Percentiles rank a stretch among this genome's conserved stretches.
phyloP scores from a whole-genome alignment of 2,797 vertebrate genomes.

The Nothura maculosa region DNA sequence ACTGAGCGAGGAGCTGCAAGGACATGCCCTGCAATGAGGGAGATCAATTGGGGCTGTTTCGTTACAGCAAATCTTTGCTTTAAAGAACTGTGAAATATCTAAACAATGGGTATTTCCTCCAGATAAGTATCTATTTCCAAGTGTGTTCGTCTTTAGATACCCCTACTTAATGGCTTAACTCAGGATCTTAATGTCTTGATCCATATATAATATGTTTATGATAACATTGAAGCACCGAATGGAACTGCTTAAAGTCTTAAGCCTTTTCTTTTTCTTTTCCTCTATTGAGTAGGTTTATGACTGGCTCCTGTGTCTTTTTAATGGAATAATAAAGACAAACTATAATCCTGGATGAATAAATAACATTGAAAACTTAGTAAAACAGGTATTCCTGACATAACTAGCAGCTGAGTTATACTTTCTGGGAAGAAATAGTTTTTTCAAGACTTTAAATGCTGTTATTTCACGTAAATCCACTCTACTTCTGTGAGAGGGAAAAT shows the following conservation, averaged over 20 bases:
- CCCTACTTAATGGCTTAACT: not conserved
- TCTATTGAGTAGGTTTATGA: not conserved
- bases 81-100: not conserved
- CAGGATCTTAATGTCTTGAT: not conserved
- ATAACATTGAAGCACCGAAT: not conserved
- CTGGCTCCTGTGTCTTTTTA: not conserved
- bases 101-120: not conserved
- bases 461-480: not conserved
- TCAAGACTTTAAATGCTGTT: not conserved
- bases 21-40: not conserved
- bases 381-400: not conserved
- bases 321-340: not conserved
- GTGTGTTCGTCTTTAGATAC: not conserved
- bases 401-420: not conserved
- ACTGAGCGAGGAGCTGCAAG: rapidly evolving
- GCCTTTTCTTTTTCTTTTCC: not conserved
- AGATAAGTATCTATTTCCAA: not conserved
- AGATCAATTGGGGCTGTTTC: rapidly evolving
- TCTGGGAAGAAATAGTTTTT: not conserved
- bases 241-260: not conserved
- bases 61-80: not conserved
- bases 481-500: not conserved
- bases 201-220: rapidly evolving
- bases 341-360: not conserved
- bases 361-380: not conserved